phyloP scores from a whole-genome alignment of 1,140 invertebrate genomes.

The Contarinia nasturtii region DNA sequence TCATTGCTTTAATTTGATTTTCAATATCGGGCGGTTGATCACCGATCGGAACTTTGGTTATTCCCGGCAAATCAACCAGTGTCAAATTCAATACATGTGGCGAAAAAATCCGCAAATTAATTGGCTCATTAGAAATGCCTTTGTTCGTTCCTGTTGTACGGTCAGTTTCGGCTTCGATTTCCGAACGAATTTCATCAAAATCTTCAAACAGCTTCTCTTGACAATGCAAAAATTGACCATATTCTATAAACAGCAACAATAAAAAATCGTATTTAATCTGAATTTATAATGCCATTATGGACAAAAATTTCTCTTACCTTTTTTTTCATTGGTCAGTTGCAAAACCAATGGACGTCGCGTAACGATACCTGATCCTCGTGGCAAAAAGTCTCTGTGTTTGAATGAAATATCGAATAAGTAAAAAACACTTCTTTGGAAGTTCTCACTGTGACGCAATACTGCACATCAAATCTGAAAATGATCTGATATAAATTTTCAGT shows the following conservation, averaged over 20 bases:
- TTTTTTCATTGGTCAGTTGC: no score
- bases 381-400: not conserved
- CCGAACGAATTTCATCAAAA: slow-evolving; percentile 26
- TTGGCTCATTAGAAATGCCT: slow-evolving; percentile 15
- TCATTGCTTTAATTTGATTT: slow-evolving; percentile 34
- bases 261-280: no score
- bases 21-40: slow-evolving; percentile 40
- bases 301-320: not conserved
- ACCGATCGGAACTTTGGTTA: slow-evolving; percentile 38
- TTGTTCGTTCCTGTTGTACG: slow-evolving; percentile 41
- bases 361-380: not conserved
- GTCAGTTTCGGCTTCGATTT: slow-evolving; percentile 70
- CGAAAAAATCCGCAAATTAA: slow-evolving; percentile 72
- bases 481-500: no score
- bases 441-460: no score
- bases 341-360: not conserved
- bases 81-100: slow-evolving; percentile 25
- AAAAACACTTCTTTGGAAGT: no score
- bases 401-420: no score
- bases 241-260: no score
- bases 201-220: not conserved
- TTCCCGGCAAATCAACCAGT: slow-evolving; percentile 36
- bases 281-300: slow-evolving; percentile 16
- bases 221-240: not conserved
- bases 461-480: no score